phyloP scores from a whole-genome alignment of 1,140 invertebrate genomes.

The Hydropsyche tenuis region DNA sequence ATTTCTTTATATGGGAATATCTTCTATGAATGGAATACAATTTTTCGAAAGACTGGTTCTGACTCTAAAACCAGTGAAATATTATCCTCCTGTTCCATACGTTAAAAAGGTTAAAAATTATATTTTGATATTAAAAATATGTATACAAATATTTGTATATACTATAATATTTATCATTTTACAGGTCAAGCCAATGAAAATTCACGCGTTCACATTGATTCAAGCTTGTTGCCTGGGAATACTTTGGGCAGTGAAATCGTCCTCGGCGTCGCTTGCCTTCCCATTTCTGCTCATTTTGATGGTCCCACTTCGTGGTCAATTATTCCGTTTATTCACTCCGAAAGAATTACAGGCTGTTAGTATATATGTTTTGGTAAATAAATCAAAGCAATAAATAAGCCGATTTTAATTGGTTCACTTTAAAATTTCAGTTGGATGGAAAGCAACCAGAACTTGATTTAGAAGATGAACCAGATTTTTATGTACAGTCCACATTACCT shows the following conservation, averaged over 20 bases:
- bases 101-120: slow-evolving; percentile 67
- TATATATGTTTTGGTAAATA: slow-evolving; percentile 43
- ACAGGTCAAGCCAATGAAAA: slow-evolving; percentile 86
- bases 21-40: slow-evolving; percentile 90
- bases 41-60: slow-evolving; percentile 86
- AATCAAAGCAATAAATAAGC: neutral
- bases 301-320: slow-evolving; percentile 81
- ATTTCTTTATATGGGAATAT: slow-evolving; percentile 96
- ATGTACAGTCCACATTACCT: slow-evolving; percentile 82
- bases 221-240: slow-evolving; percentile 80
- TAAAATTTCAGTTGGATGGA: slow-evolving; percentile 75
- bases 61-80: slow-evolving; percentile 92
- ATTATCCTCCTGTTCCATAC: slow-evolving; percentile 85
- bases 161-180: slow-evolving; percentile 52
- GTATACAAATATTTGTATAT: neutral
- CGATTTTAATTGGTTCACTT: neutral
- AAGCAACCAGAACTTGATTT: slow-evolving; percentile 75
- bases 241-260: slow-evolving; percentile 89
- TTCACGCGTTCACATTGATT: slow-evolving; percentile 89
- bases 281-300: slow-evolving; percentile 92
- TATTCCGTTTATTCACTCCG: slow-evolving; percentile 77
- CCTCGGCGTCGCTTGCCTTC: slow-evolving; percentile 83
- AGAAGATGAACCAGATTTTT: slow-evolving; percentile 93
- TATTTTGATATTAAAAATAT: slow-evolving; percentile 10
- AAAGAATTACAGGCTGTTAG: slow-evolving; percentile 83